Conservation (phyloP, 2,888 invertebrate genomes). For the Tenthredo notha region DNA sequence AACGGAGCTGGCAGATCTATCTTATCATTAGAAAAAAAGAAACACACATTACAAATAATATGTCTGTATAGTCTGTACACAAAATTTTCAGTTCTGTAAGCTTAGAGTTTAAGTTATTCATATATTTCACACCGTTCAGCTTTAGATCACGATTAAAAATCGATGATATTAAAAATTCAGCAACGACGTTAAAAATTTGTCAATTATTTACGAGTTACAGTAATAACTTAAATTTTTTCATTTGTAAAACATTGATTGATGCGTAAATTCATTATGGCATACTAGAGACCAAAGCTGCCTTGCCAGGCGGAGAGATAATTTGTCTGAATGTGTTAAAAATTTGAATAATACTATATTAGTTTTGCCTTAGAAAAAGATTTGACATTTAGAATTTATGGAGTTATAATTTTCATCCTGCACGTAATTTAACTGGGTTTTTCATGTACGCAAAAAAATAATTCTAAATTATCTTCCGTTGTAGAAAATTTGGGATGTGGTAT, state of each 20-base stretch:
- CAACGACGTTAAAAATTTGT: background rate
- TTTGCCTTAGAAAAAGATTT: background rate
- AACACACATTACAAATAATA: background rate
- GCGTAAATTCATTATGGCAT: conserved; percentile 1
- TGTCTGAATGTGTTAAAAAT: conserved; percentile 14
- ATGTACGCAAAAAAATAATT: background rate
- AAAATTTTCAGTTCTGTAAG: background rate
- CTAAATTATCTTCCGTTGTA: background rate
- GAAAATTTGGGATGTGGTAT: conserved; percentile 23
- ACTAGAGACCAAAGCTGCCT: conserved; percentile 8
- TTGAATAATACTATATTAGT: background rate
- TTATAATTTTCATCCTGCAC: background rate
- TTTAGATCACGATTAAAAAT: background rate
- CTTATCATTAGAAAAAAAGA: background rate
- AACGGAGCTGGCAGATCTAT: conserved; percentile 21
- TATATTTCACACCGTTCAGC: background rate
- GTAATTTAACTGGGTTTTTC: background rate
- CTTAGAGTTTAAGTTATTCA: conserved; percentile 18
- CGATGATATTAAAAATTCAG: background rate
- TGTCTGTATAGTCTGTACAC: background rate
- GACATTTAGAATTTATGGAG: background rate
- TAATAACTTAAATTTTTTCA: background rate
- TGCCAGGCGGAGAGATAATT: background rate
- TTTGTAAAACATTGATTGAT: conserved; percentile 9
- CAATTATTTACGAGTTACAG: background rate